Percentiles rank a stretch among this genome's conserved stretches.
Evolutionary conservation across 1,140 invertebrate genomes (phyloP).

Genomic region (Bombus pyrosoma): DNA sequence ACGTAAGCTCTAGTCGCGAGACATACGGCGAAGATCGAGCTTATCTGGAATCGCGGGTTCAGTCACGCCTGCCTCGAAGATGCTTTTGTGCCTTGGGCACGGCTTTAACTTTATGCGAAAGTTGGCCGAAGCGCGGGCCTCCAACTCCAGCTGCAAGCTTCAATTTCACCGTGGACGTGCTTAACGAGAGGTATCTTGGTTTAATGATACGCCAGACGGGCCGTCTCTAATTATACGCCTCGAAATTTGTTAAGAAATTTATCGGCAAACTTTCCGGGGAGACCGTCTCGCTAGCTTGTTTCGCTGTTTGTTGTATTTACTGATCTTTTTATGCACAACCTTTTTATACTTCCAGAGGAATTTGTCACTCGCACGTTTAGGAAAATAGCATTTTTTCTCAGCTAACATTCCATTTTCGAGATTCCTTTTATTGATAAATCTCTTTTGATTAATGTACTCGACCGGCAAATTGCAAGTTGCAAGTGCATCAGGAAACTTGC

Average conservation of each 20-base stretch:
- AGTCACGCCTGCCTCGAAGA: slow-evolving; percentile 45
- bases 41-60: slow-evolving; percentile 42
- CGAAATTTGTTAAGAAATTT: slow-evolving; percentile 51
- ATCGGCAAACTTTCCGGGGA: slow-evolving; percentile 25
- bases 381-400: background rate
- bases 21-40: slow-evolving; percentile 15
- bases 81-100: slow-evolving; percentile 36
- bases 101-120: slow-evolving; percentile 48
- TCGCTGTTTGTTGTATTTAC: background rate
- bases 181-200: slow-evolving; percentile 55
- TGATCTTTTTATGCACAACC: background rate
- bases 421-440: slow-evolving; percentile 20
- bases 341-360: background rate
- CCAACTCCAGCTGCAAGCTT: slow-evolving; percentile 37
- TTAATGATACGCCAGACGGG: slow-evolving; percentile 48
- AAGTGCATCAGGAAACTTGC: slow-evolving; percentile 40
- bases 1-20: slow-evolving; percentile 9
- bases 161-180: slow-evolving; percentile 48
- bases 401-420: background rate
- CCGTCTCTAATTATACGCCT: slow-evolving; percentile 32
- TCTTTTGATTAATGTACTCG: slow-evolving; percentile 54
- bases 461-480: slow-evolving; percentile 33
- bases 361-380: background rate
- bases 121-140: slow-evolving; percentile 21
- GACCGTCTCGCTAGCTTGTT: background rate